phyloP scores from a whole-genome alignment of 2,113 vertebrate species.

The Paedocypris sp. region DNA sequence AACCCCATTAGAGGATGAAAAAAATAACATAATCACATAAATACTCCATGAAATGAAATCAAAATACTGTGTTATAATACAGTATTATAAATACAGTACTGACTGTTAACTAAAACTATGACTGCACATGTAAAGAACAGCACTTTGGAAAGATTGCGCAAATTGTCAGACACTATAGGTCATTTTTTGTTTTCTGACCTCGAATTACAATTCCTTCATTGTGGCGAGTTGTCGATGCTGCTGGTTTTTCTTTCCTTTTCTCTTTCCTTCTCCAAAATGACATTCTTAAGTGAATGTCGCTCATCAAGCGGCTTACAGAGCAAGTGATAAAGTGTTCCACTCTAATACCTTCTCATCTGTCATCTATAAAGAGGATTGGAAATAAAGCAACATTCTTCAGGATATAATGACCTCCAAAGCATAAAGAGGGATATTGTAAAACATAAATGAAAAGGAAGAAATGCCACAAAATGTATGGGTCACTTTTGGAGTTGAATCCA shows the following conservation, averaged over 20 bases:
- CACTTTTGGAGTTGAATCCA: slow-evolving; percentile 2
- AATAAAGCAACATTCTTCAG: slow-evolving; percentile 89
- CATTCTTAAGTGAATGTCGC: slow-evolving; percentile 71
- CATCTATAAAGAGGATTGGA: slow-evolving; percentile 76
- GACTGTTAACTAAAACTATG: too few species aligned
- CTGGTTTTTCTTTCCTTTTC: slow-evolving; percentile 33
- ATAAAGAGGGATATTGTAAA: slow-evolving; percentile 33
- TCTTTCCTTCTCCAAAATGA: slow-evolving; percentile 50
- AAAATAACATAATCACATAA: too few species aligned
- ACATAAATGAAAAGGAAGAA: slow-evolving; percentile 11
- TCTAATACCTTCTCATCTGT: slow-evolving; percentile 71
- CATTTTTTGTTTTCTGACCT: slow-evolving; percentile 21
- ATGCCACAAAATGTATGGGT: neutral
- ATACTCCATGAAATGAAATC: too few species aligned
- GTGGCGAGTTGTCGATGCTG: slow-evolving; percentile 40
- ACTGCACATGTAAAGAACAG: too few species aligned
- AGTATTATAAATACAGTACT: too few species aligned
- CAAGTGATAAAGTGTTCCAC: slow-evolving; percentile 76
- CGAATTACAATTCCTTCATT: slow-evolving; percentile 47
- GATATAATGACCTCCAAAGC: slow-evolving; percentile 67
- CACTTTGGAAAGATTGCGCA: neutral
- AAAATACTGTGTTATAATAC: too few species aligned
- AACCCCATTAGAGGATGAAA: too few species aligned
- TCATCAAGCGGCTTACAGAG: slow-evolving; percentile 64
- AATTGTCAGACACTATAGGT: neutral